Base-by-base conservation (phyloP, 1,140 invertebrate species). In the Sipha flava region DNA sequence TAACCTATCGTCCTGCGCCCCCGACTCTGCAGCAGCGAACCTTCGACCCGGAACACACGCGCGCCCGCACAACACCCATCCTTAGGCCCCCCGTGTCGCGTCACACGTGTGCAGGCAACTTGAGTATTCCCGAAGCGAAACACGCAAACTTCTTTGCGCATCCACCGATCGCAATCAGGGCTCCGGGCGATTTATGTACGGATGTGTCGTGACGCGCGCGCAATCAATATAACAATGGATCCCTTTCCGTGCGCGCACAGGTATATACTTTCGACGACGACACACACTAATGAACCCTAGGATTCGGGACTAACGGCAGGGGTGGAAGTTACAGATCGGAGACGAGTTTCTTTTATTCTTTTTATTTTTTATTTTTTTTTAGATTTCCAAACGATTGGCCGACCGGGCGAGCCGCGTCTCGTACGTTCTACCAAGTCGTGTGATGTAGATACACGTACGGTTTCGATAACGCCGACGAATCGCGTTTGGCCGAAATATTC, bases 191-290 rank as follows among this genome's bases (percentile, higher is more conserved):
- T 77, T 59, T 59, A 59, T 54, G 18, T 49, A 12, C 23, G 45
- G 45, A 34, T 43, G 73, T 77, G 34, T 57, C 49, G 14, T 14
- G 47, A 37, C 49, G n/a, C 12, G 21, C 31, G n/a, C n/a, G 18
- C 72, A 77, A 37, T 77, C 31, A 57, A 77, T 75, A 75, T 37
- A 59, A 75, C 57, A 40, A 52, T 57, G 43, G 37, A 77, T 59
- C 47, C 49, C 37, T 54, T 54, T 18, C n/a, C 18, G 14, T n/a
- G 7, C 34, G 49, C 29, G 31, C 16, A 34, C 72, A 54, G 49
- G 72, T 75, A 52, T 57, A n/a, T n/a, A n/a, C n/a, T 40, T 54
- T 34, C 31, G 0, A 7, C n/a, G 29, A 34, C 43, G n/a, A n/a
- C n/a, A n/a, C n/a, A n/a, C n/a, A n/a, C 49, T 75, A 75, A 75